phyloP scores from a whole-genome alignment of 2,113 vertebrate genomes.

The Verasper variegatus region DNA sequence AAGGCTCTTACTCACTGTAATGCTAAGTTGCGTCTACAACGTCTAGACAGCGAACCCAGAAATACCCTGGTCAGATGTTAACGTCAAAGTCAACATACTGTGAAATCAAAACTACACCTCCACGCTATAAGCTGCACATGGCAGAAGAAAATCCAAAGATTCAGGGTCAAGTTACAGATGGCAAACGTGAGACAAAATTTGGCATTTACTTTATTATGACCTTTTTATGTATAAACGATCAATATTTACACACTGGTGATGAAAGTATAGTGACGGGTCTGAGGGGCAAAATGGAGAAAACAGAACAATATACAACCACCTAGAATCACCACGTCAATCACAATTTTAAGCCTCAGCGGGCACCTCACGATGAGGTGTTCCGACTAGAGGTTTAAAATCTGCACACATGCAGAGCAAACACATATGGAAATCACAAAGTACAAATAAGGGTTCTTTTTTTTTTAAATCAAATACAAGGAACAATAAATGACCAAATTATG shows the following conservation, averaged over 20 bases:
- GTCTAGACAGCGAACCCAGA: slow-evolving; percentile 61
- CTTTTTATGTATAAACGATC: slow-evolving; percentile 75
- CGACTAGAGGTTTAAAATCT: slow-evolving; percentile 50
- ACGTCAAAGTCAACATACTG: slow-evolving; percentile 32
- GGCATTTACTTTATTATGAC: slow-evolving; percentile 70
- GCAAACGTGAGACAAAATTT: slow-evolving; percentile 38
- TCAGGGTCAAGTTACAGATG: slow-evolving; percentile 18
- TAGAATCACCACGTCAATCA: slow-evolving; percentile 58
- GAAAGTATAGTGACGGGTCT: slow-evolving; percentile 46
- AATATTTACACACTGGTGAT: slow-evolving; percentile 72
- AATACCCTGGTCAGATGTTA: slow-evolving; percentile 56
- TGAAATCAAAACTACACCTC: slow-evolving; percentile 12
- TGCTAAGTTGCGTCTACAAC: slow-evolving; percentile 59
- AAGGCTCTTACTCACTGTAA: slow-evolving; percentile 80
- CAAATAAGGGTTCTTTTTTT: slow-evolving; percentile 44
- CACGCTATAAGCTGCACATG: background rate
- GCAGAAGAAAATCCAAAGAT: background rate
- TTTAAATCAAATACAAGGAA: slow-evolving; percentile 50
- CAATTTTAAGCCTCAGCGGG: slow-evolving; percentile 48
- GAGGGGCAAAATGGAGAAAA: slow-evolving; percentile 55
- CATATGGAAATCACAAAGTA: slow-evolving; percentile 60
- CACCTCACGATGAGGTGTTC: slow-evolving; percentile 1
- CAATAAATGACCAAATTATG: slow-evolving; percentile 21
- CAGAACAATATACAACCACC: slow-evolving; percentile 54
- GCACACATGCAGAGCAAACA: slow-evolving; percentile 49